Base-by-base conservation (phyloP, 2,888 invertebrate genomes). In the Pyrocoelia pectoralis region DNA sequence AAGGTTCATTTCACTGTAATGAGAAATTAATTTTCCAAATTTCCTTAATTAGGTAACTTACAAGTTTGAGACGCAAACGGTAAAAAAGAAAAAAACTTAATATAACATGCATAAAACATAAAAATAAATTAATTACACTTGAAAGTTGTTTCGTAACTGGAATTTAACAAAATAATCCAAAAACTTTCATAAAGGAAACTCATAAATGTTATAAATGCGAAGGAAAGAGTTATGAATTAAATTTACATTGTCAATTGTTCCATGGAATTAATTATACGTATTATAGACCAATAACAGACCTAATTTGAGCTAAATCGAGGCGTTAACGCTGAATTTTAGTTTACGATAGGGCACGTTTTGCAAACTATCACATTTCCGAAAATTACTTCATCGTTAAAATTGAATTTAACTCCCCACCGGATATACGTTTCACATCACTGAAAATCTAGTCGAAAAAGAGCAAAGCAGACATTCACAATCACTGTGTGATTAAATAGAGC, bases 311-410 rank as follows among this genome's bases (percentile, higher is more conserved):
- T n/a, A 33, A 33, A 33, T 33, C 33, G 33, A n/a, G 2, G 33
- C n/a, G 33, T 33, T 33, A 33, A 33, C 33, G n/a, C 33, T 33
- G n/a, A 33, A 33, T 33, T 24, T 33, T 33, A 33, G 33, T 33
- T 33, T 33, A 33, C n/a, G 33, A 33, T 33, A 8, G 33, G 10
- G n/a, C 33, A 33, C 33, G 33, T 33, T 33, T 33, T 33, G 33
- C 33, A 4, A 33, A 33, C 33, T 33, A 33, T 8, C 33, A 2
- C 33, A 33, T 33, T 33, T 33, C n/a, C 9, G 9, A n/a, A 33
- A 33, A 33, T 33, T 33, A 33, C 33, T 8, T 33, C n/a, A 33
- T 33, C 33, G 33, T 33, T 33, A 33, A 33, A 33, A 33, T n/a
- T n/a, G n/a, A 33, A 33, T n/a, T n/a, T 33, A 33, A n/a, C 8